Base-by-base conservation (phyloP, 2,797 vertebrate genomes). In the Malacoraja senta region DNA sequence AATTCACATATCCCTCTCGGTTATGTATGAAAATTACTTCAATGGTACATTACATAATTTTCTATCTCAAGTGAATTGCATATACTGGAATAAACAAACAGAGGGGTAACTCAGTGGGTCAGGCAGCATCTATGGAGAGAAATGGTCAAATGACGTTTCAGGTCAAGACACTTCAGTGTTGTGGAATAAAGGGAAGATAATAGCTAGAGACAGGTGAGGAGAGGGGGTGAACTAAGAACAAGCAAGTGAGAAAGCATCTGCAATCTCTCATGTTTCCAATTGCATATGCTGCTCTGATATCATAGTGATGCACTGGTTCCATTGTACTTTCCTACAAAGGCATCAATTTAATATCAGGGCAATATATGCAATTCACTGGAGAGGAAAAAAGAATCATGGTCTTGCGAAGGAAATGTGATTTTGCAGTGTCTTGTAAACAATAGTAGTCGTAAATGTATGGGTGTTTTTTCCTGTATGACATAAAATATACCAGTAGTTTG, bases 361-460 rank as follows among this genome's bases (percentile, higher is more conserved):
- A 21, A 32, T 88, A 35, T 68, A 76, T n/a, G 44, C 24, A 4
- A 53, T 53, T 35, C 44, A 29, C 38, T 92, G 19, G 35, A 92
- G 88, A 17, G 65, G 24, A 74, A 53, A 74, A 29, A 53, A 58
- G 53, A 53, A 38, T 32, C 12, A 76, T 24, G 10, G 38, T 76
- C 7, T 44, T 74, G 90, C 44, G 68, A 91, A 44, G 71, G 13
- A 21, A 91, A 91, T 35, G 65, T 35, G 86, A 44, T 91, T 91
- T 91, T 91, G 32, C 90, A 74, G 21, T 74, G 68, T 32, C 71
- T 92, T 72, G 35, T 92, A 76, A 92, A 92, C 35, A 92, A n/a
- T 15, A 29, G 21, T 21, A 38, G 35, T 74, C 29, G 38, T 53
- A 15, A 72, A 91, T 44, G 44, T 53, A 53, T 53, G 44, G 88